Conservation (phyloP, 1,140 invertebrate genomes). For the Lepidurus arcticus region DNA sequence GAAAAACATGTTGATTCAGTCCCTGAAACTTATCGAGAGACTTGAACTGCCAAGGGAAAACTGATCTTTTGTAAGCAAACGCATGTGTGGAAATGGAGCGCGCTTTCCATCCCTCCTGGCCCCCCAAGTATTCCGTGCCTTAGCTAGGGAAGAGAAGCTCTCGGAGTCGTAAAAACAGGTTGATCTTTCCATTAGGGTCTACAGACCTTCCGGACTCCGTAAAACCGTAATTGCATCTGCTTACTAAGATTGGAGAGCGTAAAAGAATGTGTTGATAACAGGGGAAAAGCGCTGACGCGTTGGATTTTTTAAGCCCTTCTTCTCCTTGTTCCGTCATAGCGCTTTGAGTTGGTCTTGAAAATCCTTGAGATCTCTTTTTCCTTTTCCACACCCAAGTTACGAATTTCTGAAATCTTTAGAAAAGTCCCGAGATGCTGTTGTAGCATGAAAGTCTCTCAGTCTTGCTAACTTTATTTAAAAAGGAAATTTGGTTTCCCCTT, state of each 20-base stretch:
- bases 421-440: not conserved
- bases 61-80: not conserved
- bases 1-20: not conserved
- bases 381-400: not conserved
- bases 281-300: not conserved
- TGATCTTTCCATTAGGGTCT: slow-evolving; percentile 19
- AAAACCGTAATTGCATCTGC: not conserved
- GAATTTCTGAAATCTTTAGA: not conserved
- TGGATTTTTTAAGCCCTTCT: slow-evolving; percentile 1
- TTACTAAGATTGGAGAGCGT: not conserved
- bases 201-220: not conserved
- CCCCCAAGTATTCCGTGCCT: not conserved
- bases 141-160: not conserved
- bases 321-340: not conserved
- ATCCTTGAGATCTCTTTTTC: not conserved
- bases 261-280: not conserved
- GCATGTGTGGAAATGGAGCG: not conserved
- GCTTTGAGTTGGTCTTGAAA: not conserved
- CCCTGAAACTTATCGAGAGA: not conserved
- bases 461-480: not conserved
- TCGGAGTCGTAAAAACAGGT: slow-evolving; percentile 6
- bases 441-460: not conserved
- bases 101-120: not conserved
- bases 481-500: not conserved
- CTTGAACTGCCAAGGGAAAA: too few relatives aligned